Evolutionary conservation across 2,888 invertebrate genomes (phyloP), one percentile per base, ranked within the genome.

Genomic region (Tachystola acroxantha): DNA sequence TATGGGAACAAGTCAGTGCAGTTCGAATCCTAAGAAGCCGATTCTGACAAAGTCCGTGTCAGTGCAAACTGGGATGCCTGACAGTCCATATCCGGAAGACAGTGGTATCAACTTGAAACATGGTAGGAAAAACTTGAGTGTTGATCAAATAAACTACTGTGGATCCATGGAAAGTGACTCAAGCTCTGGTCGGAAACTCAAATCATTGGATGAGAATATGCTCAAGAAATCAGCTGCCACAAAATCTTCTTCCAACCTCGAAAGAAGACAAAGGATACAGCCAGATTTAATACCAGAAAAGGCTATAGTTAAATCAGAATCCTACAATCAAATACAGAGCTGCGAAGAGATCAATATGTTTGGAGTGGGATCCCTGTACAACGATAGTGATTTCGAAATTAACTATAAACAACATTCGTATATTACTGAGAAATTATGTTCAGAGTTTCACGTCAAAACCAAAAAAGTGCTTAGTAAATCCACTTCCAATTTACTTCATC

Each of bases 401-500:
- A 85, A 85, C 53, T 85, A 67, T 47, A 88, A 88, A 43, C 90
- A 89, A 36, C 89, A 90, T 52, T 91, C 91, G 0, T 92, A 88
- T 46, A 92, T 92, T 26, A 92, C 92, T 9, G 91, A 92, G 50
- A 90, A 92, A 53, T 73, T 92, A 16, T 92, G 91, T 67, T 90
- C 90, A 2, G 92, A 92, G 66, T 92, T 92, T 54, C 91, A 92
- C 50, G 92, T 92, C 0, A 92, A 92, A 71, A 92, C 92, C 4
- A 91, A 92, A 55, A 82, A 89, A 48, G 88, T 88, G 28, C 78
- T 90, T 2, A 91, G 90, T 54, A 91, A 91, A 62, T 91, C 91
- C 2, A 90, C 90, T 0, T 90, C 90, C 1, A 90, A 90, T 59
- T 69, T 91, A 30, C 79, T 90, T 40, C 90, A 90, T 50, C 84